Evolutionary conservation across 2,888 invertebrate species (phyloP).

Genomic region (Eupithecia centaureata): DNA sequence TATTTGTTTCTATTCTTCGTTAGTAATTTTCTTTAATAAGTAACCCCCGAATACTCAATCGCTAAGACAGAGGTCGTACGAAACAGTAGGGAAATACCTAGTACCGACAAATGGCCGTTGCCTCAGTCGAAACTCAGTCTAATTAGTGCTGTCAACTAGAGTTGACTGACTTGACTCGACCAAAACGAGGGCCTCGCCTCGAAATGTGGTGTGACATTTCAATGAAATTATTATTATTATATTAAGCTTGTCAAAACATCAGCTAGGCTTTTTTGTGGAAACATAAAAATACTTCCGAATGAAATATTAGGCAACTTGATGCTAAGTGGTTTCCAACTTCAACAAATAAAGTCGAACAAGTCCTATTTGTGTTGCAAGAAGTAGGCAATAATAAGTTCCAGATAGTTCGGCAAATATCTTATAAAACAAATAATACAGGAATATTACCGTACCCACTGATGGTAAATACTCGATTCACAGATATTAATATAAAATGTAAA

Average conservation of each 20-base stretch:
- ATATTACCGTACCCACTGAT: not conserved
- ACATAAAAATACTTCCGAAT: not conserved
- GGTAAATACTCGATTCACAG: not conserved
- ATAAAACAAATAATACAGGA: not conserved
- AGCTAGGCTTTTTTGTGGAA: not conserved
- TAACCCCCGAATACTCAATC: too few species aligned
- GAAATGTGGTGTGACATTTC: not conserved
- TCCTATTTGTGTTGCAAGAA: not conserved
- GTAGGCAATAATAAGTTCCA: not conserved
- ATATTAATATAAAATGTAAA: not conserved
- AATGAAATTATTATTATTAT: not conserved
- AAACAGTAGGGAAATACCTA: too few species aligned
- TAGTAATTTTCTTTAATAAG: too few species aligned
- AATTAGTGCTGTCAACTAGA: not conserved
- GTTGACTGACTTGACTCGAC: not conserved
- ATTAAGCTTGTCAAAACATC: not conserved
- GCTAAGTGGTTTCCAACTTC: not conserved
- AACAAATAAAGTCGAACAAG: not conserved
- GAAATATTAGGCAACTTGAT: not conserved
- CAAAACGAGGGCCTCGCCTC: not conserved
- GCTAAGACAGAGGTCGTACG: too few species aligned
- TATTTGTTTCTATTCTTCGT: too few species aligned
- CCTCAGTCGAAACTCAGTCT: not conserved
- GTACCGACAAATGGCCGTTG: not conserved
- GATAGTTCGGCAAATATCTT: not conserved